phyloP scores from a whole-genome alignment of 2,113 vertebrate species.

The Scophthalmus maximus region DNA sequence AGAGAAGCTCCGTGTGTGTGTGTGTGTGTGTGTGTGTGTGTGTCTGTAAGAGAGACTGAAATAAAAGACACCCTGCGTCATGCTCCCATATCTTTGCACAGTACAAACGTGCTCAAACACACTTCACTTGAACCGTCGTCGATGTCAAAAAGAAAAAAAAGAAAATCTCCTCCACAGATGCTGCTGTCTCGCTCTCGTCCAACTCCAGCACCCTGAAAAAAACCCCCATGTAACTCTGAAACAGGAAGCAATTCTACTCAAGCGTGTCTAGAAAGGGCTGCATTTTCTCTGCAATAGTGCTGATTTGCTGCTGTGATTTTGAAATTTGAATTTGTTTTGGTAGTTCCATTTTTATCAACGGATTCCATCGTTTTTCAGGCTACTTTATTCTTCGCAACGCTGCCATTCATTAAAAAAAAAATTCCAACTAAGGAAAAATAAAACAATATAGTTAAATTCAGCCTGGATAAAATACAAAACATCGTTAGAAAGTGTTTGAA shows the following conservation, averaged over 20 bases:
- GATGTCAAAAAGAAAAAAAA: constrained; percentile 2
- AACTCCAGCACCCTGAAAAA: too few species aligned
- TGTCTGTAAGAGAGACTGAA: constrained; percentile 15
- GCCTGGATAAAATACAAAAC: background rate
- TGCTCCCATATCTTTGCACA: constrained; percentile 29
- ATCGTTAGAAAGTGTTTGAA: background rate
- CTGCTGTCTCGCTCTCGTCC: constrained; percentile 4
- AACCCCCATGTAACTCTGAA: too few species aligned
- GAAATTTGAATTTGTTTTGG: background rate
- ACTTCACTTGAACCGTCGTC: constrained; percentile 9
- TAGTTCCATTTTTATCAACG: background rate
- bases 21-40: constrained; percentile 9
- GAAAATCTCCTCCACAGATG: constrained; percentile 16
- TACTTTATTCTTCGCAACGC: too few species aligned
- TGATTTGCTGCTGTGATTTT: background rate
- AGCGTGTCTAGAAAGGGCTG: constrained; percentile 16
- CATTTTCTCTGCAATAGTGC: background rate
- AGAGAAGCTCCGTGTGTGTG: background rate
- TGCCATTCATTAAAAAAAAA: too few species aligned
- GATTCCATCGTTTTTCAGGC: too few species aligned
- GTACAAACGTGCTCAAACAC: constrained; percentile 13
- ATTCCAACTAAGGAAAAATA: too few species aligned
- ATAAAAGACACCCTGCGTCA: background rate
- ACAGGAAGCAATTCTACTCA: constrained; percentile 41
- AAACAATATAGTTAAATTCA: background rate